Evolutionary conservation across 2,113 vertebrate genomes (phyloP), one percentile per base, ranked within the genome.

Genomic region (Erythrocercus mccallii): DNA sequence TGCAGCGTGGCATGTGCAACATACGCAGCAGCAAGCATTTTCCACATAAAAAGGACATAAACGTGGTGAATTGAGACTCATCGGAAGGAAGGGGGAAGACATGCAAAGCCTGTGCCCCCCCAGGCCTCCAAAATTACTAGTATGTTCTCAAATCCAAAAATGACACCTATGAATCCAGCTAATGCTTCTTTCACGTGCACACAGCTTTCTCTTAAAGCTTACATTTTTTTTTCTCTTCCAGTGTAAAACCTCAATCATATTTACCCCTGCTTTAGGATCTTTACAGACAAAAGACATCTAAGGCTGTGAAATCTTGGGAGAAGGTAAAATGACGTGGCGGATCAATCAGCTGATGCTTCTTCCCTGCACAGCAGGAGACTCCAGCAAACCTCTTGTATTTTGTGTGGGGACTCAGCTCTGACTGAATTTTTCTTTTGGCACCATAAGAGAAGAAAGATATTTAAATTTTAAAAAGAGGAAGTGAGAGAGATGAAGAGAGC

Each of bases 311-410:
- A 93, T 83, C 80, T 84, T 87, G 82, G 90, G 62, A 92, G 50
- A 81, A 94, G 64, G 89, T 70, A 81, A 89, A 96, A 87, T 74
- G 83, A 90, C 70, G 50, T 76, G 74, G 90, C 15, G 54, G 89
- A 92, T 96, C 92, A 93, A 91, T 87, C 89, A 90, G 74, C 82
- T 88, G 94, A 93, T 88, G 91, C 87, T 89, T 93, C 93, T 85
- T 86, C 62, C 83, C 70, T 89, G 70, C 89, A 96, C 94, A 94
- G 92, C 88, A 83, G 95, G 94, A 83, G 81, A 91, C 87, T 92
- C 85, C 50, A 91, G 90, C 33, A 94, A 94, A 72, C 68, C 79
- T 86, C 91, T 76, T 87, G 58, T 88, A 80, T 92, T 89, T 87
- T 80, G 42, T 82, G 90, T 27, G 1, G 66, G 88, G 88, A 28